Conservation (phyloP, 1,140 invertebrate genomes). For the Oryzaephilus surinamensis region DNA sequence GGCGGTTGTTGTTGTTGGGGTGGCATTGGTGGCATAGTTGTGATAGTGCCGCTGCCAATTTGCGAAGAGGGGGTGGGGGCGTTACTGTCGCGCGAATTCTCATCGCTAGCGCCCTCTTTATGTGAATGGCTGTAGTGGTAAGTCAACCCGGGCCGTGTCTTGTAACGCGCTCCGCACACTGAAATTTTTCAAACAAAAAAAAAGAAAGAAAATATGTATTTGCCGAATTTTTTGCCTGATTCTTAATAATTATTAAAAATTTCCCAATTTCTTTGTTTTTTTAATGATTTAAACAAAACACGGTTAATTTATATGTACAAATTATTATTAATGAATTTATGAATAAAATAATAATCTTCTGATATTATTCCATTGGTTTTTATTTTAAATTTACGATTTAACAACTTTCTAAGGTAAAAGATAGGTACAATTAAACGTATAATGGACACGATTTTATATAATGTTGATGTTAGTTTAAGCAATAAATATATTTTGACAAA, state of each 20-base stretch:
- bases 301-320: too few species aligned
- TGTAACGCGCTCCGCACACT: constrained; percentile 95
- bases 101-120: constrained; percentile 52
- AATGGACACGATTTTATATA: too few species aligned
- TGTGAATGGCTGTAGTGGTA: constrained; percentile 97
- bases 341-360: constrained; percentile 18
- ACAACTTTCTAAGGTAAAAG: too few species aligned
- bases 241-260: not conserved
- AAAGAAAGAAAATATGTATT: constrained; percentile 10
- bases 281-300: too few species aligned
- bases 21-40: constrained; percentile 15
- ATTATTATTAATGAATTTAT: too few species aligned
- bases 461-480: too few species aligned
- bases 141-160: constrained; percentile 89
- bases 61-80: constrained; percentile 35
- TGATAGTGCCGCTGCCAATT: constrained; percentile 23
- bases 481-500: too few species aligned
- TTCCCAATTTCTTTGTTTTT: not conserved
- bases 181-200: constrained; percentile 39
- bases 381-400: too few species aligned
- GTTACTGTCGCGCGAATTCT: constrained; percentile 37
- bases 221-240: constrained; percentile 12
- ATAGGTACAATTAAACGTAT: too few species aligned
- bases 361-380: too few species aligned
- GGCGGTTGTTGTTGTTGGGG: constrained; percentile 15